Base-by-base conservation (phyloP, 1,140 invertebrate genomes). In the Orius insidiosus region DNA sequence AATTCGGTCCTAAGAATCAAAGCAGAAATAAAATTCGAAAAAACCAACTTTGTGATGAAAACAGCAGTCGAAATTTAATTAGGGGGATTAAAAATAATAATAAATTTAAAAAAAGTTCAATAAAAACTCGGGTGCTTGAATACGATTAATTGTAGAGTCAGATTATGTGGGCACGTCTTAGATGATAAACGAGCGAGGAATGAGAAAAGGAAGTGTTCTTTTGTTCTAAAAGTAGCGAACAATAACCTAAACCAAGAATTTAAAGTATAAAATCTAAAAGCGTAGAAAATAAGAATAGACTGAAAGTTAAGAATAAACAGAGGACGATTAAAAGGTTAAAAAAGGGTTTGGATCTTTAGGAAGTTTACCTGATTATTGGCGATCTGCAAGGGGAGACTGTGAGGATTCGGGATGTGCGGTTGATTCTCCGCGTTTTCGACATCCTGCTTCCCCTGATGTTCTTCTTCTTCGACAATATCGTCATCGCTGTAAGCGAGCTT, bases 391-490 rank as follows among this genome's bases (percentile, higher is more conserved):
- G 52, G 61, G 66, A 44, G 60, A 56, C 48, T 61, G 57, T 52
- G 59, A 56, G 42, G 65, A 60, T 32, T 57, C 61, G 55, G 65
- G 62, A 56, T 69, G 67, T 50, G 60, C 60, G 46, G 64, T 56
- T 46, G 64, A 24, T 24, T 60, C 44, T 64, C 65, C 46, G 71
- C 63, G 30, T 63, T 68, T 61, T 59, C 64, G 45, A 63, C 59
- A 53, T 75, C 73, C 49, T 63, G 59, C 54, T 66, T 74, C 50
- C 63, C 67, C 60, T 63, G 67, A 41, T 52, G 58, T 6, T 61
- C 57, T 57, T 76, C 76, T 77, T 77, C 59, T 76, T 76, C 31
- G 74, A 73, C 53, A 76, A 58, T 58, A 77, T 76, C 32, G 75
- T 77, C 75, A 76, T 76, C 24, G 24, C 7, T 4, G 24, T n/a